These are phyloP conservation scores for Mystacides longicornis DNA, from an alignment of 2,888 invertebrate species.

Conservation along the genomic window DNA sequence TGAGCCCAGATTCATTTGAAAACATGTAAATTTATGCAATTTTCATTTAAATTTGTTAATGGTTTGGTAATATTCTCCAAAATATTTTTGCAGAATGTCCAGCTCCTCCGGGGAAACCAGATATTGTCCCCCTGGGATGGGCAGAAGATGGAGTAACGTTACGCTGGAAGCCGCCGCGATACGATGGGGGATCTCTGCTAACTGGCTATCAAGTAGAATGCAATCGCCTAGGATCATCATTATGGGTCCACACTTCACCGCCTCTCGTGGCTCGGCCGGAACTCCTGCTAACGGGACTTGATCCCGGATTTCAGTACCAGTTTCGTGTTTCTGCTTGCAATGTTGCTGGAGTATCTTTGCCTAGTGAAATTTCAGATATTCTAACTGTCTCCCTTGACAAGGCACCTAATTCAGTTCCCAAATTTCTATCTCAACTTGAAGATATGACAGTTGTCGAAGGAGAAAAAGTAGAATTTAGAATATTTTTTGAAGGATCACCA, in stretches of 20 bases:
- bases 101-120: conserved; percentile 74
- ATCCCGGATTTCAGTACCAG: conserved; percentile 81
- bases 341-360: conserved; percentile 75
- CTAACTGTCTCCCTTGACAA: conserved; percentile 69
- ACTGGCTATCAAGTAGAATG: conserved; percentile 75
- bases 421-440: conserved; percentile 60
- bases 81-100: conserved; percentile 59
- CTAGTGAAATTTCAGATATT: conserved; percentile 80
- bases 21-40: no score
- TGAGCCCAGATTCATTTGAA: no score
- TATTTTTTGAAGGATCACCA: conserved; percentile 67
- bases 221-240: conserved; percentile 60
- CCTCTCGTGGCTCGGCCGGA: conserved; percentile 64
- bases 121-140: conserved; percentile 62
- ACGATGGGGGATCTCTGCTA: conserved; percentile 83
- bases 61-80: background rate
- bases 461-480: conserved; percentile 76
- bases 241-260: conserved; percentile 77
- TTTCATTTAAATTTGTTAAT: no score
- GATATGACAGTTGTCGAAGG: conserved; percentile 71
- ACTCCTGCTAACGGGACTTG: conserved; percentile 71
- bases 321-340: conserved; percentile 92
- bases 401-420: conserved; percentile 63
- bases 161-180: conserved; percentile 71
- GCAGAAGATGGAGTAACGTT: conserved; percentile 70